These are phyloP conservation scores for Dolichomitus sp. DNA, from an alignment of 2,888 invertebrate species.

Conservation along the genomic window DNA sequence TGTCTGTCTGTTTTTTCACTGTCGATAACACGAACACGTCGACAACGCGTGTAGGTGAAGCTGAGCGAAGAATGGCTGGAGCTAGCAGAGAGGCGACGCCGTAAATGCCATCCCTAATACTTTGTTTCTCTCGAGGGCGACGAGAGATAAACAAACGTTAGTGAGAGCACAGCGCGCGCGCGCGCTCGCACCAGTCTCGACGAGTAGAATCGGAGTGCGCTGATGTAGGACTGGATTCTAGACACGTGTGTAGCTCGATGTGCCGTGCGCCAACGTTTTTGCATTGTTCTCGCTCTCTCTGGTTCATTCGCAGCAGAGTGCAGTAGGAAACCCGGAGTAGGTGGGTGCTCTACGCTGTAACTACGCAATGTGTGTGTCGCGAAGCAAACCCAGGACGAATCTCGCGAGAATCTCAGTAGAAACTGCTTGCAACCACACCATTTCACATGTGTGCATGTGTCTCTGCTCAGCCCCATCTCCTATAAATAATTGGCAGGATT, in stretches of 20 bases:
- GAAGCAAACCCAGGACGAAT: slow-evolving; percentile 84
- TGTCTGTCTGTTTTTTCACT: slow-evolving; percentile 45
- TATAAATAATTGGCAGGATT: slow-evolving; percentile 86
- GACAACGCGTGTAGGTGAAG: slow-evolving; percentile 71
- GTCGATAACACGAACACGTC: slow-evolving; percentile 41
- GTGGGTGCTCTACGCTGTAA: slow-evolving; percentile 85
- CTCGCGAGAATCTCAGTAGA: slow-evolving; percentile 84
- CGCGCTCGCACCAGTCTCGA: slow-evolving; percentile 59
- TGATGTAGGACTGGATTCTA: slow-evolving; percentile 76
- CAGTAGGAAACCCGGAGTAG: slow-evolving; percentile 85
- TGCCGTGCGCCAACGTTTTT: slow-evolving; percentile 62
- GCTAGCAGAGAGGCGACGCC: slow-evolving; percentile 77
- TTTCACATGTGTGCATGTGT: slow-evolving; percentile 78
- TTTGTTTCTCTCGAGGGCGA: slow-evolving; percentile 52
- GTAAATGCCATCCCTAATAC: slow-evolving; percentile 70
- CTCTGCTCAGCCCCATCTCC: slow-evolving; percentile 85
- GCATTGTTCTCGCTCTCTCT: slow-evolving; percentile 67
- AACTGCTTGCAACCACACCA: slow-evolving; percentile 74
- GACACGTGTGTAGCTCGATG: slow-evolving; percentile 74
- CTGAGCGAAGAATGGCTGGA: slow-evolving; percentile 78
- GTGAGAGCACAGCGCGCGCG: not conserved
- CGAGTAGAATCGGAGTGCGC: slow-evolving; percentile 83
- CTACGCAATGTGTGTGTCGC: slow-evolving; percentile 84
- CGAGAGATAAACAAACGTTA: slow-evolving; percentile 25
- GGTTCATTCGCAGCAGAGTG: slow-evolving; percentile 79